phyloP scores from a whole-genome alignment of 2,888 invertebrate genomes.

The Bugula neritina region DNA sequence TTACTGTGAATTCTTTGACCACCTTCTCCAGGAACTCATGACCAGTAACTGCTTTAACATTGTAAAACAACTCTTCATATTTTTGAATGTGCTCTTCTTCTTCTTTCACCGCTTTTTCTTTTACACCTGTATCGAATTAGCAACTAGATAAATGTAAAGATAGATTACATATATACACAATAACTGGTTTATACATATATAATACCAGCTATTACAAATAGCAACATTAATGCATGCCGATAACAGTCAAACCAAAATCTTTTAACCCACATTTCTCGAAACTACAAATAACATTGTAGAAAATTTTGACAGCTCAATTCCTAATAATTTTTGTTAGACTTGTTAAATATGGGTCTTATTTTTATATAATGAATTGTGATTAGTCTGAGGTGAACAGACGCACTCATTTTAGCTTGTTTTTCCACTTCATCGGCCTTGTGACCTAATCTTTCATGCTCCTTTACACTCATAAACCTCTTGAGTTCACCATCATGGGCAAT shows the following conservation, averaged over 20 bases:
- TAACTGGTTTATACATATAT: background rate
- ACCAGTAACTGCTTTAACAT: background rate
- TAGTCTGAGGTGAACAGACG: too few relatives aligned
- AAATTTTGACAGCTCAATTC: too few relatives aligned
- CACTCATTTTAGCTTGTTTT: conserved; percentile 24
- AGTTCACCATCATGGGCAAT: conserved; percentile 19
- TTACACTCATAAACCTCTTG: background rate
- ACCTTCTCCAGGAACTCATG: conserved; percentile 6
- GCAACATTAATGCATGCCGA: too few relatives aligned
- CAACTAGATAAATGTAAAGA: background rate
- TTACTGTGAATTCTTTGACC: background rate
- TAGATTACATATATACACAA: background rate
- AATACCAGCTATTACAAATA: too few relatives aligned
- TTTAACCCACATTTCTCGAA: too few relatives aligned
- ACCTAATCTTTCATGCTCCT: conserved; percentile 12
- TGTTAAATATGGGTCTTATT: too few relatives aligned
- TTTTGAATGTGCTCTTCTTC: background rate
- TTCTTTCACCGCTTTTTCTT: conserved; percentile 18
- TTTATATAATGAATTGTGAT: too few relatives aligned
- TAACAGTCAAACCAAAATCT: too few relatives aligned
- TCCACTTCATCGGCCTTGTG: conserved; percentile 23
- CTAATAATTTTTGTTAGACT: too few relatives aligned
- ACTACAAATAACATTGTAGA: too few relatives aligned
- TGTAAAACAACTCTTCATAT: conserved; percentile 18
- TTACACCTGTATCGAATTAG: conserved; percentile 3